Evolutionary conservation across 2,888 invertebrate species (phyloP).

Genomic region (Oxyteleia sp.): DNA sequence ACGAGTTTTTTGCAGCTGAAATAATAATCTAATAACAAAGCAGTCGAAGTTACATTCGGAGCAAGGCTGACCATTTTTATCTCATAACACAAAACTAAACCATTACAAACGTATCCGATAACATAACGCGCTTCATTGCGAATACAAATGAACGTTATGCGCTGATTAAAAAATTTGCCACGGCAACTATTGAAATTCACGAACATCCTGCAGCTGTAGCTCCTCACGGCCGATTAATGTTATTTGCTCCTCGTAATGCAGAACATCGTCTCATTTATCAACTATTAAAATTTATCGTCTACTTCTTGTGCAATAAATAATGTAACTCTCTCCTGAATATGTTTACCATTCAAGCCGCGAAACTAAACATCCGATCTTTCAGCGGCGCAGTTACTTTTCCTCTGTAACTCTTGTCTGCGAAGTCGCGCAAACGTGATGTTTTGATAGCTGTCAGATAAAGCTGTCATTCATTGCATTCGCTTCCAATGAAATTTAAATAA

Average conservation of each 20-base stretch:
- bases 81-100: conserved; percentile 45
- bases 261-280: conserved; percentile 9
- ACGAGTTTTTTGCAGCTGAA: conserved; percentile 18
- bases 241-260: conserved; percentile 16
- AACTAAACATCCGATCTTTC: conserved; percentile 21
- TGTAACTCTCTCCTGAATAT: no score
- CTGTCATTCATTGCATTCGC: conserved; percentile 6
- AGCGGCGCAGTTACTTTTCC: conserved; percentile 12
- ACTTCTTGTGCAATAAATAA: conserved; percentile 9
- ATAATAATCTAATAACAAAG: conserved; percentile 40
- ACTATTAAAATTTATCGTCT: conserved; percentile 9
- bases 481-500: neutral
- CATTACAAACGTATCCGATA: conserved; percentile 45
- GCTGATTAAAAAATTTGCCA: conserved; percentile 52
- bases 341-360: no score
- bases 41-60: conserved; percentile 43
- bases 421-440: conserved; percentile 15
- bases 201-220: conserved; percentile 10
- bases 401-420: conserved; percentile 17
- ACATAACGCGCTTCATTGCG: conserved; percentile 28
- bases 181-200: conserved; percentile 29
- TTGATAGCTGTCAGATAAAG: conserved; percentile 28
- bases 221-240: conserved; percentile 10
- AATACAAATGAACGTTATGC: conserved; percentile 37
- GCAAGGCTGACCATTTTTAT: conserved; percentile 60